Percentiles rank a stretch among this genome's conserved stretches.
phyloP scores from a whole-genome alignment of 2,888 invertebrate species.

The Amorpha juglandis region DNA sequence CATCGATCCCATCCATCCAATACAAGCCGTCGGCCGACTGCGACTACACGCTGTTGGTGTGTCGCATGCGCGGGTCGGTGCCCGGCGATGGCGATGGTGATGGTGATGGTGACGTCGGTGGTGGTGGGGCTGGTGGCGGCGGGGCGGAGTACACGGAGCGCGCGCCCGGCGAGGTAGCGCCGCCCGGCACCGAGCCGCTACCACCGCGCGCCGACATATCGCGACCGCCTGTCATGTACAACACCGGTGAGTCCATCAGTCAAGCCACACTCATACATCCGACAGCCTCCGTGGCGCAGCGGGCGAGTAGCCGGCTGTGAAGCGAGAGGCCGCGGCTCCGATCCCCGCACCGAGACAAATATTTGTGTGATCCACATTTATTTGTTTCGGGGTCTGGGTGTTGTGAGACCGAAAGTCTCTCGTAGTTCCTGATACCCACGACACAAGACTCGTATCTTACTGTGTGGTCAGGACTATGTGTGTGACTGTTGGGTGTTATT shows the following conservation, averaged over 20 bases:
- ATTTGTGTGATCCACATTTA: too few species aligned
- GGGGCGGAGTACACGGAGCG: conserved; percentile 36
- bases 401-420: too few species aligned
- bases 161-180: conserved; percentile 68
- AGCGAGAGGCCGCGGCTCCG: too few species aligned
- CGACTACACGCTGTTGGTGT: conserved; percentile 94
- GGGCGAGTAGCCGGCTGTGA: too few species aligned
- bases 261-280: too few species aligned
- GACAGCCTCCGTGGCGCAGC: too few species aligned
- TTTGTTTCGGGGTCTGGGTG: too few species aligned
- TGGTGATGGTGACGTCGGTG: not conserved
- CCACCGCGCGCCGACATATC: conserved; percentile 56
- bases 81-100: conserved; percentile 7
- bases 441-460: too few species aligned
- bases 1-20: conserved; percentile 86
- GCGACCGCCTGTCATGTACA: conserved; percentile 70
- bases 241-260: conserved; percentile 41
- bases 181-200: conserved; percentile 70
- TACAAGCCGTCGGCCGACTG: conserved; percentile 94
- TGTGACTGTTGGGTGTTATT: too few species aligned
- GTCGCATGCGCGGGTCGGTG: conserved; percentile 89
- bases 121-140: conserved; percentile 7
- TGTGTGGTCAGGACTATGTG: too few species aligned
- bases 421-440: too few species aligned
- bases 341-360: too few species aligned